phyloP scores from a whole-genome alignment of 2,797 vertebrate genomes.

The Sebastes trivittatus region DNA sequence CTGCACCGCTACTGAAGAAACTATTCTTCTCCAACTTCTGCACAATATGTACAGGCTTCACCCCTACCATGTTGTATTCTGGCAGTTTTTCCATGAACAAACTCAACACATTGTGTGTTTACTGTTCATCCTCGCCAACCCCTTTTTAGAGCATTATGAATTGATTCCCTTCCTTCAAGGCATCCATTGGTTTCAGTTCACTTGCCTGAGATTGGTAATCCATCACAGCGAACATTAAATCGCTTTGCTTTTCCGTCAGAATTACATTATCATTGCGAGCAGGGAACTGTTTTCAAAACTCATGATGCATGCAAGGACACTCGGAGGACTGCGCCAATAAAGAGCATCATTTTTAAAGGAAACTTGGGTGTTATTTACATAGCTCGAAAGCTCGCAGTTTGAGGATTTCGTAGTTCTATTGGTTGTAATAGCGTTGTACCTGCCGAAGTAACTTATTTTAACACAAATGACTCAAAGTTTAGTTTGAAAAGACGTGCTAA shows the following conservation, averaged over 20 bases:
- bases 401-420: not conserved
- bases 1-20: not conserved
- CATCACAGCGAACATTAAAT: constrained; percentile 16
- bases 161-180: constrained; percentile 13
- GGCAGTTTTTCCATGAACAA: not conserved
- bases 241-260: not conserved
- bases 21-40: not conserved
- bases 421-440: not conserved
- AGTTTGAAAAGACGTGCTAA: not conserved
- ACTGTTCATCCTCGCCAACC: not conserved
- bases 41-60: not conserved
- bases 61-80: not conserved
- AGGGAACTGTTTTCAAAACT: not conserved
- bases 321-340: not conserved
- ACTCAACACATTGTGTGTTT: not conserved
- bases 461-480: rapidly evolving
- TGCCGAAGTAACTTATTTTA: not conserved
- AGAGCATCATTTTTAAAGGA: not conserved
- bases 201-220: constrained; percentile 26
- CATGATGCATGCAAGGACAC: constrained; percentile 9
- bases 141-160: constrained; percentile 7
- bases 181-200: constrained; percentile 21
- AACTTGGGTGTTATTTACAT: not conserved
- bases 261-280: constrained; percentile 31
- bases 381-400: not conserved